These are phyloP conservation scores for Plagodis pulveraria DNA, from an alignment of 2,888 invertebrate species.

Conservation along the genomic window DNA sequence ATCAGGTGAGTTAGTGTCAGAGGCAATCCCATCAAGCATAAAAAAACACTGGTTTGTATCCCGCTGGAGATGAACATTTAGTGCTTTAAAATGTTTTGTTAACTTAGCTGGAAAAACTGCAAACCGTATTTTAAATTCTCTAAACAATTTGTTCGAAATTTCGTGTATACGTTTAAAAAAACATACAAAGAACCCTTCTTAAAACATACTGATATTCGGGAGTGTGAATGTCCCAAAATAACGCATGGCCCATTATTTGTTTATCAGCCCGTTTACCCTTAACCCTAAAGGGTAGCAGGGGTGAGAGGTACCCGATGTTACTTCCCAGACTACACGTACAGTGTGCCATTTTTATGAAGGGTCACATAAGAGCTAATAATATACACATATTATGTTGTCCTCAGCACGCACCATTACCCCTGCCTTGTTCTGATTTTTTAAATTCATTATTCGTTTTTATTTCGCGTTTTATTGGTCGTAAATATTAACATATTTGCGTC, in stretches of 20 bases:
- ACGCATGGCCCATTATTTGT: slow-evolving; percentile 23
- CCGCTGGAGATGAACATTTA: too few relatives aligned
- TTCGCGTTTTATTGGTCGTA: background rate
- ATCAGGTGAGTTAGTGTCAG: too few relatives aligned
- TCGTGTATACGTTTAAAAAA: background rate
- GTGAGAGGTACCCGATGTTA: slow-evolving; percentile 2
- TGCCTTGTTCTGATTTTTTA: too few relatives aligned
- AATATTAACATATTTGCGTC: background rate
- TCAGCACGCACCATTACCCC: background rate
- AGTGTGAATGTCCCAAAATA: slow-evolving; percentile 26
- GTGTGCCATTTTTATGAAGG: background rate
- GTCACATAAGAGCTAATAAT: background rate
- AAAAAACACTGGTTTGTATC: too few relatives aligned
- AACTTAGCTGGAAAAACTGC: too few relatives aligned
- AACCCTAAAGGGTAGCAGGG: slow-evolving; percentile 16
- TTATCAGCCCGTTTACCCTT: slow-evolving; percentile 21
- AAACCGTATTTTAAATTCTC: too few relatives aligned
- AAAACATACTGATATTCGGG: slow-evolving; percentile 17
- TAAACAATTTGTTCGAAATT: too few relatives aligned
- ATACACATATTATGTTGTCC: background rate
- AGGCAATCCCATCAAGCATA: too few relatives aligned
- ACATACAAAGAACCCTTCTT: slow-evolving; percentile 15
- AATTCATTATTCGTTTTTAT: too few relatives aligned
- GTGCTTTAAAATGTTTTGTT: too few relatives aligned
- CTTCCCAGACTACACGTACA: slow-evolving; percentile 3